phyloP scores from a whole-genome alignment of 1,140 invertebrate species.

The Neelides sp. region DNA sequence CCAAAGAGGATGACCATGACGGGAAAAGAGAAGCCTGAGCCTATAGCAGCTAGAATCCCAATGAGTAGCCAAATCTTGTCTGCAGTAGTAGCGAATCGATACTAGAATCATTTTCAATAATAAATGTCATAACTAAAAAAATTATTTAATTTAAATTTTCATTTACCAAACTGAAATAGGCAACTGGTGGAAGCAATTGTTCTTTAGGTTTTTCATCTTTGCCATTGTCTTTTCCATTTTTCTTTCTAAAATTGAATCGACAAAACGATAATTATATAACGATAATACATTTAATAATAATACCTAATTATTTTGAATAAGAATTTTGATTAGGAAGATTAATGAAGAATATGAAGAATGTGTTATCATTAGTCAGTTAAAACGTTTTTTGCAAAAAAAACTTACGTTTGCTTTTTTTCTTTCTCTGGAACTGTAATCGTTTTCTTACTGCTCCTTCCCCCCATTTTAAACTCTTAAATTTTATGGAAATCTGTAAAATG shows the following conservation, averaged over 20 bases:
- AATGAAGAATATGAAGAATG: no score
- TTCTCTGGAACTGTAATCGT: no score
- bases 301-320: no score
- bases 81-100: slow-evolving; percentile 11
- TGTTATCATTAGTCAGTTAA: no score
- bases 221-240: background rate
- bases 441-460: no score
- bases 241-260: background rate
- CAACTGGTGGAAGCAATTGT: background rate
- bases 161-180: background rate
- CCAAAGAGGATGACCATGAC: slow-evolving; percentile 23
- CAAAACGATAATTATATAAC: no score
- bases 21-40: slow-evolving; percentile 12
- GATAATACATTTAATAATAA: no score
- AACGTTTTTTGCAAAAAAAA: no score
- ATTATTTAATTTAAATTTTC: background rate
- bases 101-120: slow-evolving; percentile 11
- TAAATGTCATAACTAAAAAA: background rate
- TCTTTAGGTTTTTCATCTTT: background rate
- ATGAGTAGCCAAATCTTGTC: slow-evolving; percentile 14
- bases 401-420: no score
- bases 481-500: no score
- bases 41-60: slow-evolving; percentile 8
- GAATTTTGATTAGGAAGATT: no score
- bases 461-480: no score